These are phyloP conservation scores for Ctenomys sociabilis DNA, from an alignment of 2,113 vertebrate species.

Conservation along the genomic window DNA sequence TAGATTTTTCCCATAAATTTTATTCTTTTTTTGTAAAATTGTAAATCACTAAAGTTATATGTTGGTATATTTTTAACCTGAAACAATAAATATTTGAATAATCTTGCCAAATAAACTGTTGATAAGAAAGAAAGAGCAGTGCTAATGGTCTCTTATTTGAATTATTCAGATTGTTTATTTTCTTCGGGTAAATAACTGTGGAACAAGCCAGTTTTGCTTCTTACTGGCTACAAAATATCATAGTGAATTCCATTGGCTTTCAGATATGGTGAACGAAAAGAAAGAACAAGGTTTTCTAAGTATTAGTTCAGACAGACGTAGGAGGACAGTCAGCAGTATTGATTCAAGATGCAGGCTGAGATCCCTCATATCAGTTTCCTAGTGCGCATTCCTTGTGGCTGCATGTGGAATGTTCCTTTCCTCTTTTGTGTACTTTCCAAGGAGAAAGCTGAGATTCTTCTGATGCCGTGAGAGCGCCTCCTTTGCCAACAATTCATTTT, in stretches of 20 bases:
- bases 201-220: conserved; percentile 52
- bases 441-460: conserved; percentile 55
- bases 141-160: neutral
- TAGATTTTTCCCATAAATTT: neutral
- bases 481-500: conserved; percentile 65
- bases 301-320: neutral
- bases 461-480: conserved; percentile 33
- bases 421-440: conserved; percentile 54
- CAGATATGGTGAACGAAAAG: conserved; percentile 18
- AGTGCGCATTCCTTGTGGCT: neutral
- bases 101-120: conserved; percentile 14
- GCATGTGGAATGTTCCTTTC: conserved; percentile 34
- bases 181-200: conserved; percentile 25
- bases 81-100: neutral
- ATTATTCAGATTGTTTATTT: conserved; percentile 60
- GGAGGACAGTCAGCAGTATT: neutral
- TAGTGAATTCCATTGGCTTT: neutral
- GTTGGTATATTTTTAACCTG: conserved; percentile 38
- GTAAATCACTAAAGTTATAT: neutral
- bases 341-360: neutral
- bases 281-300: conserved; percentile 28
- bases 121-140: conserved; percentile 13
- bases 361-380: neutral
- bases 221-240: neutral
- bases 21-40: conserved; percentile 56